Base-by-base conservation (phyloP, 2,797 vertebrate genomes). In the Eospalax fontanierii region DNA sequence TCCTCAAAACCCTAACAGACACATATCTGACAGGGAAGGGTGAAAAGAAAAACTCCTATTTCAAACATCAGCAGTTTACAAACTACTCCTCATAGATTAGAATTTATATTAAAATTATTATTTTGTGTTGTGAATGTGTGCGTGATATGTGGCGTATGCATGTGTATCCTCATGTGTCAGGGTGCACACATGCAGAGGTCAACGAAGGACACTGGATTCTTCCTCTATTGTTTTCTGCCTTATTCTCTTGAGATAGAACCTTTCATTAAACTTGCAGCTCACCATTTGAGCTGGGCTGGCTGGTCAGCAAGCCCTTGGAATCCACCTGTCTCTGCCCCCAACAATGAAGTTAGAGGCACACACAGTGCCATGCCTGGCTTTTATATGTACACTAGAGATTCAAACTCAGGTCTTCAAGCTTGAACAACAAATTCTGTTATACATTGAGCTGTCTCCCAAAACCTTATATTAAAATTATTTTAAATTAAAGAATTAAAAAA, bases 401-500 rank as follows among this genome's bases (percentile, higher is more conserved):
- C 43, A 76, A 26, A 5, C 28, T 54, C 74, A 54, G 74, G 43
- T 21, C 50, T 18, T 50, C 24, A 33, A 7, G 46, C 16, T 54
- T 76, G 43, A 43, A 21, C 30, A 50, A 28, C 3, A 18, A 76
- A 46, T 76, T 4, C 71, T 24, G 9, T 61, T 61, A 19, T 7
- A 4, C 18, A 19, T 21, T 61, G 59, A 61, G 59, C 22, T 14
- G 9, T 11, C 74, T 33, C 74, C 30, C 3, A 50, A 46, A 54
- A 3, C 8, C 43, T 28, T 76, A 16, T 76, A 76, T 54, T 50
- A 33, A 76, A 76, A 87, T 70, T 74, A 40, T 87, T 95, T 89
- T 92, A 91, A 87, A 46, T 87, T 85, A 95, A 96, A 94, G 30
- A 50, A 74, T 87, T 91, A 75, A 22, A 63, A 63, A 85, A 87